phyloP scores from a whole-genome alignment of 2,888 invertebrate species.

The Diarsia brunnea region DNA sequence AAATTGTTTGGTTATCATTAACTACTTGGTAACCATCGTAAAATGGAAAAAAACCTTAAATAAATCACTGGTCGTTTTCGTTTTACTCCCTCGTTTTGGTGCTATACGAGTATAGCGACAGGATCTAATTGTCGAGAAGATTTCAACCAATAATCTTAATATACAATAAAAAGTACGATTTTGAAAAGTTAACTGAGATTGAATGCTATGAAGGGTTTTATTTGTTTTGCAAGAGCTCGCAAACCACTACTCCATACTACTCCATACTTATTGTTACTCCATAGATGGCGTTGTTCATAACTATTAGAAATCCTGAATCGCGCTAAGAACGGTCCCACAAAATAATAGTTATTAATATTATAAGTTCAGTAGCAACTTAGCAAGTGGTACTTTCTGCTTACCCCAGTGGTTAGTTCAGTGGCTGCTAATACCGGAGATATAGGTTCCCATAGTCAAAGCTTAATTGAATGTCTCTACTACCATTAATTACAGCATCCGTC shows the following conservation, averaged over 20 bases:
- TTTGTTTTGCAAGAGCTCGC: not conserved
- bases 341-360: not conserved
- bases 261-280: too few species aligned
- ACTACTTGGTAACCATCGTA: not conserved
- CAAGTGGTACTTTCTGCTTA: not conserved
- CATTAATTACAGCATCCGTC: not conserved
- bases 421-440: not conserved
- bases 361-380: not conserved
- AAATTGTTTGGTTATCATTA: not conserved
- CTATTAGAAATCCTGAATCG: not conserved
- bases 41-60: not conserved
- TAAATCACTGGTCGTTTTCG: not conserved
- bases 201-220: not conserved
- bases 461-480: not conserved
- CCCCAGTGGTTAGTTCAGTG: constrained; percentile 1
- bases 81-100: not conserved
- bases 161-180: not conserved
- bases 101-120: not conserved
- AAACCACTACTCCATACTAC: too few species aligned
- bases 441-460: not conserved
- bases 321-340: not conserved
- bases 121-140: not conserved
- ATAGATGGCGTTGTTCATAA: not conserved
- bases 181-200: not conserved
- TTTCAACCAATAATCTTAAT: not conserved